Evolutionary conservation across 1,140 invertebrate genomes (phyloP), one percentile per base, ranked within the genome.

Genomic region (Drosophila truncata): DNA sequence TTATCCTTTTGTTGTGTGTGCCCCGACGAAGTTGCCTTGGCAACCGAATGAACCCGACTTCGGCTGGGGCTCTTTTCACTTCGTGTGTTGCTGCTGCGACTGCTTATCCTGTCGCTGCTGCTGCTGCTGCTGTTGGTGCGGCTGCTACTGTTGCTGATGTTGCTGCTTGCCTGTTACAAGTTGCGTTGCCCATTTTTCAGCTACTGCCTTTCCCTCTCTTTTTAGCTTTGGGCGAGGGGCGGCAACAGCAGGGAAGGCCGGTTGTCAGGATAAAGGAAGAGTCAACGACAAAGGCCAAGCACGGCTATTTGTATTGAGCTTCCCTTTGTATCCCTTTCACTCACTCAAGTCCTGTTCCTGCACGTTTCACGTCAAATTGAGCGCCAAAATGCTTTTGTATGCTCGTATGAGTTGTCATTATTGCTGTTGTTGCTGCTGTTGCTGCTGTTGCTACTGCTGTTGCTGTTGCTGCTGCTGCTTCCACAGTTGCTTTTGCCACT

Each of bases 301-400:
- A 69, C 27, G 41, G 82, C 63, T 55, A 88, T 87, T 87, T 78
- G 83, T 88, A 88, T 83, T 80, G 80, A 83, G 84, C 80, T 88
- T 88, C 80, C 80, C 76, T 66, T 78, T 77, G 63, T 46, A 58
- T 46, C 49, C 55, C 41, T 37, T 20, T 57, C 63, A 57, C 50
- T 54, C 50, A 54, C 63, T 41, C 41, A 44, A 20, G 31, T 44
- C 67, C 10, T 66, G 71, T 87, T 87, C 71, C 77, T 83, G 84
- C 83, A 87, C 83, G 83, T 87, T 87, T 88, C 84, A 83, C 61
- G 82, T 83, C 83, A 87, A 87, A 87, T 87, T 87, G 83, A 88
- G 83, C 83, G 84, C 84, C 84, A 87, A 87, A 55, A 82, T 87
- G 84, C 80, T 80, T 83, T 88, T 67, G 59, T 73, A 78, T 78